phyloP scores from a whole-genome alignment of 2,888 invertebrate species.

The Phania funesta region DNA sequence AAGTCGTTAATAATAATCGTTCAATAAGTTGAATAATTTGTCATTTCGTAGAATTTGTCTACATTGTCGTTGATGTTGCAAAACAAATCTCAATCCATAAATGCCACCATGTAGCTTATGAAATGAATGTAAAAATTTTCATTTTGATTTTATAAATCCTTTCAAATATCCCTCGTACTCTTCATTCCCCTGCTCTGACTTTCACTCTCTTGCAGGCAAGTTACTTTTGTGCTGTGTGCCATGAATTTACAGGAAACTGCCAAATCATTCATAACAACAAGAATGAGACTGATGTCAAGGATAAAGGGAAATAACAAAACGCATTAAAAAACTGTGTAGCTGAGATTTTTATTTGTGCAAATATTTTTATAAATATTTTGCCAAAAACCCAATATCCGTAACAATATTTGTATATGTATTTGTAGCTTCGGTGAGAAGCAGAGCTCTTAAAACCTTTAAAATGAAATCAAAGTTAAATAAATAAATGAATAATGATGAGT shows the following conservation, averaged over 20 bases:
- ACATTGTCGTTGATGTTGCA: not conserved
- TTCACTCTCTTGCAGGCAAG: not conserved
- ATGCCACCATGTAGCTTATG: not conserved
- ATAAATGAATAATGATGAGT: too few relatives aligned
- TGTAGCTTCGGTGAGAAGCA: not conserved
- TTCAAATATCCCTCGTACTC: not conserved
- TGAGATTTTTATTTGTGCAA: not conserved
- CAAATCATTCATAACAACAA: conserved; percentile 44
- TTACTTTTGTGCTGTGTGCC: not conserved
- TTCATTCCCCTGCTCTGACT: not conserved
- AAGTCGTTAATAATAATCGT: not conserved
- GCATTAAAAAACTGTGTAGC: not conserved
- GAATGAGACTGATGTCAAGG: conserved; percentile 39
- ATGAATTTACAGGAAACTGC: conserved; percentile 26
- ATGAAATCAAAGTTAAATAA: too few relatives aligned
- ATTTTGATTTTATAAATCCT: not conserved
- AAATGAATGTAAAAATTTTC: too few relatives aligned
- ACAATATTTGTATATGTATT: not conserved
- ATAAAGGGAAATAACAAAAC: conserved; percentile 30
- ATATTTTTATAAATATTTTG: conserved; percentile 7
- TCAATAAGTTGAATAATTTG: not conserved
- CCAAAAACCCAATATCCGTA: conserved; percentile 3
- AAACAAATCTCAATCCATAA: not conserved
- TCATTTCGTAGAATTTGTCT: not conserved
- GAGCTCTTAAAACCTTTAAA: too few relatives aligned